These are phyloP conservation scores for Spodoptera litura DNA, from an alignment of 1,140 invertebrate species.

Conservation along the genomic window DNA sequence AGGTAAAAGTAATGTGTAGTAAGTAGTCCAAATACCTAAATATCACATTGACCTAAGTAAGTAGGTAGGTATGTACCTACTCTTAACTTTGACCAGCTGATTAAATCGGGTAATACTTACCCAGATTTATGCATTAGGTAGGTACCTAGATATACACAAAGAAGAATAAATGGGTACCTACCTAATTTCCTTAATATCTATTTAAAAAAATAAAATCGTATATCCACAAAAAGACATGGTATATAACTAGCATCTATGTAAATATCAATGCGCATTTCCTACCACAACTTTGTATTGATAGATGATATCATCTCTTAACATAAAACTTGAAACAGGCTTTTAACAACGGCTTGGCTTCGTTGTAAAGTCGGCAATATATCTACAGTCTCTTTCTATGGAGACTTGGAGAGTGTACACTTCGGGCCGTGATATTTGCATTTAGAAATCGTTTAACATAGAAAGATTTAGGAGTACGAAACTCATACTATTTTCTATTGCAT, in stretches of 20 bases:
- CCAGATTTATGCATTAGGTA: no score
- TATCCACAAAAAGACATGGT: not conserved
- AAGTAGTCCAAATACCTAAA: no score
- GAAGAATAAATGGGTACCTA: not conserved
- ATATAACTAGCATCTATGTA: not conserved
- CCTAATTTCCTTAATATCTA: not conserved
- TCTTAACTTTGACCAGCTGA: no score
- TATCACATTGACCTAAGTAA: no score
- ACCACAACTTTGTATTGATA: not conserved
- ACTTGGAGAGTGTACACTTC: not conserved
- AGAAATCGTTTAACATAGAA: not conserved
- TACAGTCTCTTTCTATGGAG: not conserved
- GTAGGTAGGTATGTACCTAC: no score
- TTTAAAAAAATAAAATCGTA: not conserved
- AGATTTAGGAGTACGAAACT: not conserved
- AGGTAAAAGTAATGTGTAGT: no score
- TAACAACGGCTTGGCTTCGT: conserved; percentile 13
- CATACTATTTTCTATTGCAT: no score
- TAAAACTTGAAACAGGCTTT: conserved; percentile 29
- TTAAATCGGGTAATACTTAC: no score
- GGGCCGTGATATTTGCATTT: conserved; percentile 2
- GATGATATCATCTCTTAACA: conserved; percentile 36
- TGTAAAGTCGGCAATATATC: conserved; percentile 12
- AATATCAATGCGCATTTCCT: conserved; percentile 13
- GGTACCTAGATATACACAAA: no score